phyloP scores from a whole-genome alignment of 1,140 invertebrate species.

The Nephotettix cincticeps region DNA sequence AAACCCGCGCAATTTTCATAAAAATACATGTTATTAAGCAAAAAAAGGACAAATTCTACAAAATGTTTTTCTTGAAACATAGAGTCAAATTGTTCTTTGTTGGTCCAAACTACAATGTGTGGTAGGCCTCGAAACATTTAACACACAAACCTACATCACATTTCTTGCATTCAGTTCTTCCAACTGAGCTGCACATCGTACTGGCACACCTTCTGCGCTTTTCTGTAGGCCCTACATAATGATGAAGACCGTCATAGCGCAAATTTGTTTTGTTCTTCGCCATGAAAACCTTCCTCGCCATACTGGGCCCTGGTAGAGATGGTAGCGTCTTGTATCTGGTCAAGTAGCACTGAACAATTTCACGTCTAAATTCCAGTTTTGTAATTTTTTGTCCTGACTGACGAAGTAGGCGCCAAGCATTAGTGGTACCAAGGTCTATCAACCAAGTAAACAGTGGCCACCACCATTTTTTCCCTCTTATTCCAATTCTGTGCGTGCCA shows the following conservation, averaged over 20 bases:
- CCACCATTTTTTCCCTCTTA: conserved; percentile 46
- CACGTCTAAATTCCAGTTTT: conserved; percentile 37
- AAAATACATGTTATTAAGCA: too few relatives aligned
- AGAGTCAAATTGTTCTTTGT: too few relatives aligned
- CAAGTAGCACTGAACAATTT: conserved; percentile 36
- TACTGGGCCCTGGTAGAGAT: neutral
- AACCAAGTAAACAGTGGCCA: conserved; percentile 44
- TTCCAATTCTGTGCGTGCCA: conserved; percentile 42
- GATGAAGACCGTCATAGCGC: conserved; percentile 21
- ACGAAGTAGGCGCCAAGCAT: conserved; percentile 43
- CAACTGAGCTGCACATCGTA: neutral
- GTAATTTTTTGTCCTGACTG: conserved; percentile 29
- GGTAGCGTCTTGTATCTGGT: too few relatives aligned
- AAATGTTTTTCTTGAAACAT: too few relatives aligned
- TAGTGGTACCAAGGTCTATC: conserved; percentile 41
- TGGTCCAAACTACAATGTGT: too few relatives aligned
- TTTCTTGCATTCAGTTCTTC: conserved; percentile 17
- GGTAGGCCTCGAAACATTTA: conserved; percentile 16
- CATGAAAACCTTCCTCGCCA: conserved; percentile 11
- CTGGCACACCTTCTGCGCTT: conserved; percentile 29
- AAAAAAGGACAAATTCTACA: too few relatives aligned
- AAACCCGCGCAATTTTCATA: too few relatives aligned
- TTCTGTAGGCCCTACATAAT: neutral
- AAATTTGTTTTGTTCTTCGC: neutral
- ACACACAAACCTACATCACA: conserved; percentile 27